Evolutionary conservation across 1,140 invertebrate species (phyloP), one percentile per base, ranked within the genome.

Genomic region (Galleria mellonella): DNA sequence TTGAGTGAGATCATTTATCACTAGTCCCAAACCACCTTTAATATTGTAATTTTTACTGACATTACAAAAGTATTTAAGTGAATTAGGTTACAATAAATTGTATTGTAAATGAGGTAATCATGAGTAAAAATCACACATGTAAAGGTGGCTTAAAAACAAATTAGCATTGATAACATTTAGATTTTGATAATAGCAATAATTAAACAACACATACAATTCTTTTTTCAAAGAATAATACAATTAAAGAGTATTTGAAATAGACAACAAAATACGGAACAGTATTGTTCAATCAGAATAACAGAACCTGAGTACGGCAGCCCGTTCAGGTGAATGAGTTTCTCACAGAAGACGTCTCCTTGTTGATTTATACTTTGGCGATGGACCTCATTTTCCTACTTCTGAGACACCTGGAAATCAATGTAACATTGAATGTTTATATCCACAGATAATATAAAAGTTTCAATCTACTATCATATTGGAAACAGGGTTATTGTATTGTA

Each of bases 361-460:
- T 29, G 30, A 32, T 33, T 78, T 79, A 83, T 32, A 82, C 79
- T 59, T 84, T 84, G 29, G 77, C 79, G 43, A 84, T 62, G 14
- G 68, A 67, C 44, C 82, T 84, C 61, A 79, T 32, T 49, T 69
- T 72, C 45, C 68, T 68, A 62, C 75, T 82, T 41, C 75, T 64
- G 14, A 82, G 55, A 49, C 75, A 79, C 48, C 79, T 83, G 62
- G 5, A 47, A 35, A 41, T 30, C 48, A 37, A 45, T 27, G 37
- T 39, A 4, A 35, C 1, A 49, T 36, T 10, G 12, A 13, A 35
- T 13, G 11, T 4, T 29, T 29, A 6, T 29, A 4, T 29, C 9
- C 9, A 29, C 28, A 6, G 28, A 6, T 29, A 29, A 29, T 9
- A 6, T 29, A 29, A 29, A 29, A 29, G 28, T 6, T 29, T 29